Percentiles rank a stretch among this genome's conserved stretches.
phyloP scores from a whole-genome alignment of 2,888 invertebrate genomes.

The Neoaliturus tenellus region DNA sequence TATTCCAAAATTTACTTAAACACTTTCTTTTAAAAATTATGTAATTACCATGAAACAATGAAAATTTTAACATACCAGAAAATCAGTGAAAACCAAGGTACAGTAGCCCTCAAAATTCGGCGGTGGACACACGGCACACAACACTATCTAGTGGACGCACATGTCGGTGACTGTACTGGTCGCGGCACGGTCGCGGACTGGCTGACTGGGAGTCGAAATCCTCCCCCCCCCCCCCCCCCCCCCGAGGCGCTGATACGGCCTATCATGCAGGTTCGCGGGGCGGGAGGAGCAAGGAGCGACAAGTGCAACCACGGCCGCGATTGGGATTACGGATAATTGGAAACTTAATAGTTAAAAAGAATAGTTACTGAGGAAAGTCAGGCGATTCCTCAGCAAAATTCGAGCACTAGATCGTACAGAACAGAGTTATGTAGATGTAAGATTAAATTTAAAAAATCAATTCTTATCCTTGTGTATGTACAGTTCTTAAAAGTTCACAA shows the following conservation, averaged over 20 bases:
- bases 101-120: background rate
- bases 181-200: background rate
- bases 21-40: no score
- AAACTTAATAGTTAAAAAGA: no score
- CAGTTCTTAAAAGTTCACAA: no score
- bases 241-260: background rate
- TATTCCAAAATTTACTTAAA: no score
- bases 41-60: no score
- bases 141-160: background rate
- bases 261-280: background rate
- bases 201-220: background rate
- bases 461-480: no score
- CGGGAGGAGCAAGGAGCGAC: background rate
- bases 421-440: no score
- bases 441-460: no score
- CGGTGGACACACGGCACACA: background rate
- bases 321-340: no score
- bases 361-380: no score
- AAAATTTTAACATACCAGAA: background rate
- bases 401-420: no score
- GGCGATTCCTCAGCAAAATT: no score
- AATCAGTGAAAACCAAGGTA: background rate
- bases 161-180: background rate
- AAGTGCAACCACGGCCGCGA: background rate
- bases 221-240: background rate